Percentiles rank a stretch among this genome's conserved stretches.
Conservation (phyloP, 2,797 vertebrate species). For the Acridotheres tristis region DNA sequence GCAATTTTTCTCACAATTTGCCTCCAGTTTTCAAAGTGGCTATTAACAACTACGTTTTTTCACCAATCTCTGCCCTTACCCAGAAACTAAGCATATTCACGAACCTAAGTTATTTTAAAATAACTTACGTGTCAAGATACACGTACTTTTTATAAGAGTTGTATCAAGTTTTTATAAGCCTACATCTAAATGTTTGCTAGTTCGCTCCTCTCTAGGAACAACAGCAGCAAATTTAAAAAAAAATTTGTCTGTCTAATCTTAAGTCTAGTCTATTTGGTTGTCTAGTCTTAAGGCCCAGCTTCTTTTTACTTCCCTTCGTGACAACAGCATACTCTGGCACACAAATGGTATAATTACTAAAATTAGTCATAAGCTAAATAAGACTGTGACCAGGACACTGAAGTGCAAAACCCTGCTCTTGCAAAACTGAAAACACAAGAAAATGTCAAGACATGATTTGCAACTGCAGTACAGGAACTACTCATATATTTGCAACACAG, state of each 20-base stretch:
- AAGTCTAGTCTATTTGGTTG: no score
- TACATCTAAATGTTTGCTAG: not conserved
- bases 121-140: not conserved
- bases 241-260: no score
- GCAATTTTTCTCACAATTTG: not conserved
- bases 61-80: not conserved
- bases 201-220: not conserved
- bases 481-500: not conserved
- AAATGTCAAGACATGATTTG: not conserved
- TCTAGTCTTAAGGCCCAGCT: not conserved
- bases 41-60: not conserved
- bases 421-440: slow-evolving; percentile 19
- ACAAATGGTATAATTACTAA: not conserved
- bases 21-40: not conserved
- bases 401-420: not conserved
- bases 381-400: not conserved
- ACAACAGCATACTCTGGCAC: not conserved
- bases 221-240: not conserved
- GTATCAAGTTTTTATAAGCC: not conserved
- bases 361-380: slow-evolving; percentile 11
- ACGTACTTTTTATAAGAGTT: not conserved
- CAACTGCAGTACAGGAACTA: not conserved
- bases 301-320: not conserved
- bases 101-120: not conserved
- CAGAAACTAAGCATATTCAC: not conserved